Percentiles rank a stretch among this genome's conserved stretches.
Conservation (phyloP, 2,888 invertebrate species). For the Apotomis capreana region DNA sequence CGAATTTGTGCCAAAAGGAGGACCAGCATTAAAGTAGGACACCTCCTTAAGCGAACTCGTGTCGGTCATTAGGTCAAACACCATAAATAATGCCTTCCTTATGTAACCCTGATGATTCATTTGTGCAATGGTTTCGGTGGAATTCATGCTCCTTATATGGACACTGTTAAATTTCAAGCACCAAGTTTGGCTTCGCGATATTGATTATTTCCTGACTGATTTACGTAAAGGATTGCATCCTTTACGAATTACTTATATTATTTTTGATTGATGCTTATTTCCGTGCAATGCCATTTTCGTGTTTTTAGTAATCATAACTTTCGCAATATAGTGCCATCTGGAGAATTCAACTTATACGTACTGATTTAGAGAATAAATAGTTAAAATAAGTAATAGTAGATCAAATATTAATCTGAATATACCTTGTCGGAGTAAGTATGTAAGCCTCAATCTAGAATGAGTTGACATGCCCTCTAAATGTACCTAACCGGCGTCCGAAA, state of each 20-base stretch:
- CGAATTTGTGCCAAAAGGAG: slow-evolving; percentile 21
- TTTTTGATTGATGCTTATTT: slow-evolving; percentile 20
- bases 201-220: slow-evolving; percentile 10
- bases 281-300: slow-evolving; percentile 9
- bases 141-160: slow-evolving; percentile 30
- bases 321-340: no score
- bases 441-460: no score
- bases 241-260: slow-evolving; percentile 5
- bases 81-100: slow-evolving; percentile 34
- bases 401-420: no score
- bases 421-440: no score
- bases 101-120: slow-evolving; percentile 34
- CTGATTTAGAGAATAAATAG: no score
- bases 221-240: slow-evolving; percentile 5
- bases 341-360: no score
- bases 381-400: no score
- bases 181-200: slow-evolving; percentile 17
- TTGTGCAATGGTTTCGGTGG: slow-evolving; percentile 27
- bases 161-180: slow-evolving; percentile 7
- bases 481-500: slow-evolving; percentile 43
- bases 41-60: slow-evolving; percentile 30
- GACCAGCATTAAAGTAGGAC: slow-evolving; percentile 25
- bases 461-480: no score
- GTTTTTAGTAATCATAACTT: background rate
- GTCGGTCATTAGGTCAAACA: slow-evolving; percentile 38